phyloP scores from a whole-genome alignment of 1,140 invertebrate genomes.

The Rhyacophila brunnea region DNA sequence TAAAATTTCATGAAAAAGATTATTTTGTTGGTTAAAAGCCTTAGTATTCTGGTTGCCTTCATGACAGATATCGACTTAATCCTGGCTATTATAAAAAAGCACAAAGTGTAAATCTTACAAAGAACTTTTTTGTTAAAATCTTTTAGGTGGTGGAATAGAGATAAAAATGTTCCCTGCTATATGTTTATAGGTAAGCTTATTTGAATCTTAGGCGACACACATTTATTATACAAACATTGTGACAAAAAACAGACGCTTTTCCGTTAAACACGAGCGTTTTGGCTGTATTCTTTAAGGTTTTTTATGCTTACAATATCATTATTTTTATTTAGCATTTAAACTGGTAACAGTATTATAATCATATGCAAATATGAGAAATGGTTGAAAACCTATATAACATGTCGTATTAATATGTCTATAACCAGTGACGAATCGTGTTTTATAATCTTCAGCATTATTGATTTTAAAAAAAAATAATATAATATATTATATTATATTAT shows the following conservation, averaged over 20 bases:
- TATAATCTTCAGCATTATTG: too few relatives aligned
- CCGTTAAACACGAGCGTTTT: too few relatives aligned
- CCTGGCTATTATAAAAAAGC: not conserved
- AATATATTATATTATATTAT: too few relatives aligned
- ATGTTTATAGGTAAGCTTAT: slow-evolving; percentile 23
- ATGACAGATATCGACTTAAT: not conserved
- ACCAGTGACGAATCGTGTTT: too few relatives aligned
- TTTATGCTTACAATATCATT: too few relatives aligned
- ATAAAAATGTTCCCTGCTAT: slow-evolving; percentile 22
- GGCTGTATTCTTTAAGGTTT: too few relatives aligned
- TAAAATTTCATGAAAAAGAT: not conserved
- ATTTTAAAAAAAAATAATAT: too few relatives aligned
- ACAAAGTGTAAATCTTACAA: slow-evolving; percentile 19
- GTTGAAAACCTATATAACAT: too few relatives aligned
- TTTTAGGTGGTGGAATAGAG: slow-evolving; percentile 5
- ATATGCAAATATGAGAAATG: too few relatives aligned
- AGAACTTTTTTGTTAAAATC: slow-evolving; percentile 19
- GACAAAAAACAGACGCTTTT: not conserved
- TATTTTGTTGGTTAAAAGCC: not conserved
- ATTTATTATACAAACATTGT: slow-evolving; percentile 23
- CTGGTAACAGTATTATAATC: too few relatives aligned
- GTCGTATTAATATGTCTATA: too few relatives aligned
- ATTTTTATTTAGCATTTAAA: too few relatives aligned
- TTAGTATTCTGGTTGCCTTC: slow-evolving; percentile 1
- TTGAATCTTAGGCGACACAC: slow-evolving; percentile 25